Percentiles rank a stretch among this genome's conserved stretches.
phyloP scores from a whole-genome alignment of 2,888 invertebrate genomes.

The Meloe dianella region DNA sequence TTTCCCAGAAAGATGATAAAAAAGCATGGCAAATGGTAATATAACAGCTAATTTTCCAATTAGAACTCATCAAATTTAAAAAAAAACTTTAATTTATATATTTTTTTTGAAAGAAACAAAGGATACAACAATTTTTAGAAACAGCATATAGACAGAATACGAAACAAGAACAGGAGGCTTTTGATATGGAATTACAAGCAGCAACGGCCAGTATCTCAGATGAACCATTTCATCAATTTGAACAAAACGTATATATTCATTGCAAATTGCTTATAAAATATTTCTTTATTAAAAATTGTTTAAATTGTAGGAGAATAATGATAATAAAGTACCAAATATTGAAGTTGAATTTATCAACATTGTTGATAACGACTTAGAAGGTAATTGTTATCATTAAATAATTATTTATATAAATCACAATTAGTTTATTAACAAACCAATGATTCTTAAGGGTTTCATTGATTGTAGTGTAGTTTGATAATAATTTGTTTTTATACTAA shows the following conservation, averaged over 20 bases:
- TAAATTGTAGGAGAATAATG: conserved; percentile 27
- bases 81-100: too few species aligned
- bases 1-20: conserved; percentile 72
- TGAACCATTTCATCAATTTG: conserved; percentile 41
- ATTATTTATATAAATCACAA: not conserved
- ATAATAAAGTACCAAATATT: conserved; percentile 43
- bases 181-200: conserved; percentile 62
- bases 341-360: conserved; percentile 55
- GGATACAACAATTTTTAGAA: conserved; percentile 63
- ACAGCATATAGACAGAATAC: conserved; percentile 50
- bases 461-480: not conserved
- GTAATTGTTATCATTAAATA: conserved; percentile 38
- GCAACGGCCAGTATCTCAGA: conserved; percentile 64
- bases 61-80: too few species aligned
- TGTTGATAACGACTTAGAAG: conserved; percentile 54
- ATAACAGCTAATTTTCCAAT: too few species aligned
- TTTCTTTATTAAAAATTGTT: conserved; percentile 24
- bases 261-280: too few species aligned
- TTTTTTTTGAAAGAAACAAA: conserved; percentile 65
- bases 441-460: conserved; percentile 26
- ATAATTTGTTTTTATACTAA: conserved; percentile 19
- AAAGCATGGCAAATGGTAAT: conserved; percentile 66
- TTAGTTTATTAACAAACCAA: conserved; percentile 15
- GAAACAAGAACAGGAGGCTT: conserved; percentile 54
- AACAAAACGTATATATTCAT: conserved; percentile 38